Evolutionary conservation across 2,888 invertebrate genomes (phyloP).

Genomic region (Silvanus unidentatus): DNA sequence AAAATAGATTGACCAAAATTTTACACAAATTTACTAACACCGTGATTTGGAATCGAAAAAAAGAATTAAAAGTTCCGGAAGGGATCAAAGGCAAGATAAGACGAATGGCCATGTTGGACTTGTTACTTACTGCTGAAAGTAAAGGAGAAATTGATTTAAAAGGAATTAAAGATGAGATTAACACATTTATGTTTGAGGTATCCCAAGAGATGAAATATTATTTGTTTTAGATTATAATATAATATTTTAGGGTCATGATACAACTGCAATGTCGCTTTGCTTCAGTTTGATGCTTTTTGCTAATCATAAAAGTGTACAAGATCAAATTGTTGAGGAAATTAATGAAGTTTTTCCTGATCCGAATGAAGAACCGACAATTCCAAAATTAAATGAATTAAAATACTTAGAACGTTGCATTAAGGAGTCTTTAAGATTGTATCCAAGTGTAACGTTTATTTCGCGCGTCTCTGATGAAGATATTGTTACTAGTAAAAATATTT

Average conservation of each 20-base stretch:
- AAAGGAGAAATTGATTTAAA: constrained; percentile 26
- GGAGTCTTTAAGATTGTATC: constrained; percentile 40
- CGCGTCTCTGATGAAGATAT: constrained; percentile 30
- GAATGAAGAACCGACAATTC: constrained; percentile 26
- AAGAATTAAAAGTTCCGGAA: too few relatives aligned
- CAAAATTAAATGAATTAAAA: constrained; percentile 38
- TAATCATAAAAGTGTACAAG: constrained; percentile 25
- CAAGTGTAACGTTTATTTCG: constrained; percentile 41
- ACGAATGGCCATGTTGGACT: constrained; percentile 34
- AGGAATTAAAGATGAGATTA: constrained; percentile 57
- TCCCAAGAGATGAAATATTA: too few relatives aligned
- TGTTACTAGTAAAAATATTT: constrained; percentile 24
- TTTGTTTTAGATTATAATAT: too few relatives aligned
- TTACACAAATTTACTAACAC: too few relatives aligned
- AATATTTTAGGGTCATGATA: constrained; percentile 26
- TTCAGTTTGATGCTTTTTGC: constrained; percentile 27
- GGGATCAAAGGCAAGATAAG: too few relatives aligned
- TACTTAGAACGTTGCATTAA: constrained; percentile 42
- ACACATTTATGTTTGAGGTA: constrained; percentile 52
- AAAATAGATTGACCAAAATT: too few relatives aligned
- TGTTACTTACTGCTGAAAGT: constrained; percentile 24
- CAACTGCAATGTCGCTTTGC: constrained; percentile 26
- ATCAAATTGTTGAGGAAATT: constrained; percentile 21
- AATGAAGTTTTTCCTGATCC: constrained; percentile 24
- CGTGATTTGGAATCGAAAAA: too few relatives aligned